These are phyloP conservation scores for Atrina japonica DNA, from an alignment of 2,888 invertebrate genomes.

Conservation along the genomic window DNA sequence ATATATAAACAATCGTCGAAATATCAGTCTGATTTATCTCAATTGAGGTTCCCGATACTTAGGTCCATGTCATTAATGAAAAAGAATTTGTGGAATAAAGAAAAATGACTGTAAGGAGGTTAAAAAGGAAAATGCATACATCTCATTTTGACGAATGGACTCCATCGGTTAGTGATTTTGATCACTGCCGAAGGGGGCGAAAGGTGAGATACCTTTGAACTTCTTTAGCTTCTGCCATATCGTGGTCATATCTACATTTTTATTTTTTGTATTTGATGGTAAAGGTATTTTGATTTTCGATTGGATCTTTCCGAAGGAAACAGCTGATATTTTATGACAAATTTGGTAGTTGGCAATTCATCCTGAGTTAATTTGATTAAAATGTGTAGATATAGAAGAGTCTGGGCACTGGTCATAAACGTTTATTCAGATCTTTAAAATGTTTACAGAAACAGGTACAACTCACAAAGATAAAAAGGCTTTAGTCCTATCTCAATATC, in stretches of 20 bases:
- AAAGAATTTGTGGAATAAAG: no score
- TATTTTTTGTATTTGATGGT: background rate
- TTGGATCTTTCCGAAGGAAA: no score
- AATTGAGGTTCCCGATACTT: no score
- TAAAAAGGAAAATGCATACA: background rate
- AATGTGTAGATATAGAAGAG: background rate
- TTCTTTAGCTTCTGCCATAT: constrained; percentile 14
- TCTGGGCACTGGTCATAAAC: background rate
- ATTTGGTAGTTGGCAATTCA: no score
- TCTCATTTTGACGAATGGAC: constrained; percentile 18
- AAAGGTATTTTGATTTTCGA: background rate
- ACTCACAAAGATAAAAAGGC: no score
- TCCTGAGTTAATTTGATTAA: background rate
- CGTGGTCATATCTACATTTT: background rate
- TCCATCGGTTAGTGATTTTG: constrained; percentile 27
- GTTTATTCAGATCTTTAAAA: background rate
- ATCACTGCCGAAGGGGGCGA: constrained; percentile 29
- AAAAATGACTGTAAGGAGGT: no score
- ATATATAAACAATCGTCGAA: no score
- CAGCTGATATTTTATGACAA: no score
- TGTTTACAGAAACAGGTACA: background rate
- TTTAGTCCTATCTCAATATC: no score
- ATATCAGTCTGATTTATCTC: no score
- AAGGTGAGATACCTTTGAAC: constrained; percentile 26
- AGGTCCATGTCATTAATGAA: no score